These are phyloP conservation scores for Octonoba sinensis DNA, from an alignment of 2,888 invertebrate genomes.

Conservation along the genomic window DNA sequence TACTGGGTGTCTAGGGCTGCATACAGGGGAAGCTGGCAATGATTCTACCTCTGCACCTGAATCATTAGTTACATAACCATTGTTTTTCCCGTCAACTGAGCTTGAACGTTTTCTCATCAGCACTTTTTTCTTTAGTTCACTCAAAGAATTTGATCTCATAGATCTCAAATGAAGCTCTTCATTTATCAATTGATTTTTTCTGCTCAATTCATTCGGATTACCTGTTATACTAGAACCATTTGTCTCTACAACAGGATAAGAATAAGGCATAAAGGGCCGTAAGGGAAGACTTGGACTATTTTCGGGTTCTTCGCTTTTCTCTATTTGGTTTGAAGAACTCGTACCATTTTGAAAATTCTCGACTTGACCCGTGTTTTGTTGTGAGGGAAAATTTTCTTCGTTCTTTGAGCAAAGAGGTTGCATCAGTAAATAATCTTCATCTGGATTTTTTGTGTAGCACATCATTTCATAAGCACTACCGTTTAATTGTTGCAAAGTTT, in stretches of 20 bases:
- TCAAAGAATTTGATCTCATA: constrained; percentile 66
- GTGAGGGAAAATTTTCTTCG: constrained; percentile 22
- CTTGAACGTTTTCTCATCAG: constrained; percentile 66
- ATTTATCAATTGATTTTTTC: constrained; percentile 52
- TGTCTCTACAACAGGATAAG: constrained; percentile 38
- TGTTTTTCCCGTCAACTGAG: constrained; percentile 65
- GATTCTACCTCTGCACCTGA: constrained; percentile 31
- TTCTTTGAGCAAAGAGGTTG: constrained; percentile 56
- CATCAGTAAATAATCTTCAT: constrained; percentile 65
- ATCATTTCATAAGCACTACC: constrained; percentile 63
- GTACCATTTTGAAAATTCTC: background rate
- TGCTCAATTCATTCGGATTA: constrained; percentile 12
- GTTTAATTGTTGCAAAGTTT: constrained; percentile 19
- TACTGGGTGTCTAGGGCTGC: constrained; percentile 35
- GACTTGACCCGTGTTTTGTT: background rate
- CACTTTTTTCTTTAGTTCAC: constrained; percentile 66
- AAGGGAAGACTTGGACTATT: constrained; percentile 55
- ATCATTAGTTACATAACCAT: constrained; percentile 27
- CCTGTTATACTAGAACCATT: constrained; percentile 6
- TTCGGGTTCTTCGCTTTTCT: background rate
- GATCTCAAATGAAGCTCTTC: constrained; percentile 53
- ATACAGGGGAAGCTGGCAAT: constrained; percentile 38
- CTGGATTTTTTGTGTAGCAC: constrained; percentile 52
- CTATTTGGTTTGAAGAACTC: background rate
- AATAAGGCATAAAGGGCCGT: constrained; percentile 66